These are phyloP conservation scores for Dendrocincla fuliginosa DNA, from an alignment of 2,797 vertebrate species.

Conservation along the genomic window DNA sequence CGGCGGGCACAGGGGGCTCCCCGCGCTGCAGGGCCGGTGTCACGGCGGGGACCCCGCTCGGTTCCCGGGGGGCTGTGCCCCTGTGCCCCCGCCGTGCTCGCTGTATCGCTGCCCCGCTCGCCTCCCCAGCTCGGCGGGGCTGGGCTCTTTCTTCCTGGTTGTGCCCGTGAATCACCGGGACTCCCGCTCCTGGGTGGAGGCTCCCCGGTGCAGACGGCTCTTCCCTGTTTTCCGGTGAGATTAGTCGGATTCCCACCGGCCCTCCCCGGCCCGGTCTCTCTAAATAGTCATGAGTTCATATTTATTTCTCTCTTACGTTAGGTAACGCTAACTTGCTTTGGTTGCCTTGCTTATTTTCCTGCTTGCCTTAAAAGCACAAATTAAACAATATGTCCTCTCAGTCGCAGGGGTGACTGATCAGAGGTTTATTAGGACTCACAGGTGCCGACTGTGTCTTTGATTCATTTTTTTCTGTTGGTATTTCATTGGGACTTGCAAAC, in stretches of 20 bases:
- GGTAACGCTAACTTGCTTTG: not conserved
- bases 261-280: not conserved
- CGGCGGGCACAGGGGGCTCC: not conserved
- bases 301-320: not conserved
- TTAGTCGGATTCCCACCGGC: not conserved
- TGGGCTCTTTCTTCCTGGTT: not conserved
- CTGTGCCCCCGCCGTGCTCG: not conserved
- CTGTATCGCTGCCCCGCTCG: fast-evolving
- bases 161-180: not conserved
- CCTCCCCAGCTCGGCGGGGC: not conserved
- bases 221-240: constrained; percentile 30
- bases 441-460: not conserved
- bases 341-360: not conserved
- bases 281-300: not conserved
- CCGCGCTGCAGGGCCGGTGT: not conserved
- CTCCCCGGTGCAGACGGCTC: not conserved
- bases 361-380: not conserved
- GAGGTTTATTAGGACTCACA: not conserved
- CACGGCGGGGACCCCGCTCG: fast-evolving
- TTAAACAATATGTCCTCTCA: not conserved
- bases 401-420: fast-evolving
- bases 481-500: not conserved
- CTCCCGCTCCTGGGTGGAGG: not conserved
- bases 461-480: not conserved
- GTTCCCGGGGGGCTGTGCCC: not conserved